Conservation (phyloP, 2,888 invertebrate species). For the Autographa gamma region DNA sequence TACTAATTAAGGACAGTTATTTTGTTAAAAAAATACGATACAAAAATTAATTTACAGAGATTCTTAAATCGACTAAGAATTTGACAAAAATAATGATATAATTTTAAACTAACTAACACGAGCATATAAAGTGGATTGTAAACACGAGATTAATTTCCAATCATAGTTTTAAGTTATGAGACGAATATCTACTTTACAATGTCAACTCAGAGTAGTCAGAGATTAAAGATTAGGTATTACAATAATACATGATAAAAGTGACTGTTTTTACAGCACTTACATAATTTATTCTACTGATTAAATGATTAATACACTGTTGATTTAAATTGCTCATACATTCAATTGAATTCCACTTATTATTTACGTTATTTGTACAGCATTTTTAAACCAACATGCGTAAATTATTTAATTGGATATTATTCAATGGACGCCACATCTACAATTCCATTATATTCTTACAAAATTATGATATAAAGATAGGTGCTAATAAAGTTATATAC, state of each 20-base stretch:
- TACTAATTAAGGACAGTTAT: slow-evolving; percentile 8
- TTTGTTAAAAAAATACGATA: slow-evolving; percentile 35
- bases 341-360: background rate
- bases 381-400: slow-evolving; percentile 45
- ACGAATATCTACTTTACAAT: slow-evolving; percentile 5
- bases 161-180: slow-evolving; percentile 6
- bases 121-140: slow-evolving; percentile 16
- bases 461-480: slow-evolving; percentile 45
- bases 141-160: slow-evolving; percentile 16
- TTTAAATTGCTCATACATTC: slow-evolving; percentile 20
- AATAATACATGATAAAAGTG: slow-evolving; percentile 8
- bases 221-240: slow-evolving; percentile 12
- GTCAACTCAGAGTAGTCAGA: slow-evolving; percentile 6
- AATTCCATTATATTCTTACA: slow-evolving; percentile 61
- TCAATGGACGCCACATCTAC: slow-evolving; percentile 73
- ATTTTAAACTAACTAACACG: slow-evolving; percentile 36
- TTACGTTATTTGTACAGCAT: background rate
- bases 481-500: slow-evolving; percentile 55
- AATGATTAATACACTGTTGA: slow-evolving; percentile 29
- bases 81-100: slow-evolving; percentile 41
- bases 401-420: slow-evolving; percentile 52
- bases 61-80: slow-evolving; percentile 52
- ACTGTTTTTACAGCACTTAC: slow-evolving; percentile 14
- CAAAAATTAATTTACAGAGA: slow-evolving; percentile 49
- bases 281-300: slow-evolving; percentile 24